A percentile compares a stretch with the other conserved stretches of the same genome.
phyloP scores from a whole-genome alignment of 2,888 invertebrate species.

The Melinaea marsaeus region DNA sequence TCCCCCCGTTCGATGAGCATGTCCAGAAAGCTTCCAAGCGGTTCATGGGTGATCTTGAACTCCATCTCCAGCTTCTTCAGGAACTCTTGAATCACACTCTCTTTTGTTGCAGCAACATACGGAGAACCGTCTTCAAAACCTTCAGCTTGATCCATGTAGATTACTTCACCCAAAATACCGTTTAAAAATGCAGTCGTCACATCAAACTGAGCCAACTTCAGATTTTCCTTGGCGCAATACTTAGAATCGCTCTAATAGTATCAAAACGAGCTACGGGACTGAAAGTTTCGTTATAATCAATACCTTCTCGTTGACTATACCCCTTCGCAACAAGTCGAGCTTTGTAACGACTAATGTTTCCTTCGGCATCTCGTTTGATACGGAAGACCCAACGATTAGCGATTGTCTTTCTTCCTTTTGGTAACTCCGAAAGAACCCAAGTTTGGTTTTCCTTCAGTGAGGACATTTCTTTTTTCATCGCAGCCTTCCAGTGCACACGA shows the following conservation, averaged over 20 bases:
- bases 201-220: conserved; percentile 1
- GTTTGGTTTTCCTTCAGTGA: no score
- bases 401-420: no score
- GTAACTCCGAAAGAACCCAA: no score
- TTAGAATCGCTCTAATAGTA: conserved; percentile 4
- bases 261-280: conserved; percentile 4
- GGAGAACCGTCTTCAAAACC: no score
- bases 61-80: no score
- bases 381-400: no score
- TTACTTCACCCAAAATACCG: conserved; percentile 2
- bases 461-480: no score
- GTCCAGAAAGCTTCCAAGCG: no score
- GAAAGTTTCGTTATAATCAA: background rate
- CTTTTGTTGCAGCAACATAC: background rate
- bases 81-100: background rate
- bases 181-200: conserved; percentile 8
- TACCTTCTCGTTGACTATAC: conserved; percentile 10
- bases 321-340: conserved; percentile 7
- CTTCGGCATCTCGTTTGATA: background rate
- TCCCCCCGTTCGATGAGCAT: no score
- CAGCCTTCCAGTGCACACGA: no score
- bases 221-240: conserved; percentile 5
- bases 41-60: no score
- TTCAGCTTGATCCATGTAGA: background rate
- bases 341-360: conserved; percentile 8